A percentile compares a stretch with the other conserved stretches of the same genome.
These are phyloP conservation scores for Lophura nycthemera DNA, from an alignment of 2,113 vertebrate genomes.

Conservation along the genomic window DNA sequence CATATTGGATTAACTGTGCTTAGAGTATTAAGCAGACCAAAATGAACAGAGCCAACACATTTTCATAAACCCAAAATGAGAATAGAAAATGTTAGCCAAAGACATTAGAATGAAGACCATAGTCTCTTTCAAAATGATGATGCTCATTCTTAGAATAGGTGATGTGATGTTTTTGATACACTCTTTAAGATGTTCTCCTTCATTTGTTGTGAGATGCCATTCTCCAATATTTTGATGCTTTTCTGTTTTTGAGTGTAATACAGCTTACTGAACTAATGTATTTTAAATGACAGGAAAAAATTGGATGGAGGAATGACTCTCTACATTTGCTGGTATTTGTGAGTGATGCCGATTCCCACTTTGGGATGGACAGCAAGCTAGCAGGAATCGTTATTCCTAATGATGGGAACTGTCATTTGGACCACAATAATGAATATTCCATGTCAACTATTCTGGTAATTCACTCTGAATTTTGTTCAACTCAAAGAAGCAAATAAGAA, in stretches of 20 bases:
- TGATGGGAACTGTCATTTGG: slow-evolving; percentile 94
- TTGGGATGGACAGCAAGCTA: slow-evolving; percentile 98
- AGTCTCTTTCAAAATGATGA: background rate
- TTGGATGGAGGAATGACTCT: slow-evolving; percentile 97
- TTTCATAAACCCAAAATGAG: background rate
- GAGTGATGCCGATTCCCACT: slow-evolving; percentile 95
- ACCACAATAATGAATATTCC: slow-evolving; percentile 92
- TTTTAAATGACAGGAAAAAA: slow-evolving; percentile 87
- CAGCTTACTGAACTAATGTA: background rate
- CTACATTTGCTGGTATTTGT: slow-evolving; percentile 96
- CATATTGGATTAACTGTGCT: background rate
- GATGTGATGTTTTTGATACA: background rate
- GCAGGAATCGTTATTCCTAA: slow-evolving; percentile 97
- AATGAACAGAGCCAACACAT: background rate
- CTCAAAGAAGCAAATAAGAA: background rate
- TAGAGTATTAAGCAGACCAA: slow-evolving; percentile 8
- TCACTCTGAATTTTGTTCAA: background rate
- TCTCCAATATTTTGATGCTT: background rate
- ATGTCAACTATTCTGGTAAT: slow-evolving; percentile 91
- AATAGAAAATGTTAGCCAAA: slow-evolving; percentile 6
- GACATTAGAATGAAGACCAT: background rate
- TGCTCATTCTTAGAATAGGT: background rate
- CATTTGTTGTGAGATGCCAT: background rate
- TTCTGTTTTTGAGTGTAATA: background rate
- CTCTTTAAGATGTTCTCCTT: background rate